These are phyloP conservation scores for Hirundo rustica DNA, from an alignment of 2,797 vertebrate genomes.

Conservation along the genomic window DNA sequence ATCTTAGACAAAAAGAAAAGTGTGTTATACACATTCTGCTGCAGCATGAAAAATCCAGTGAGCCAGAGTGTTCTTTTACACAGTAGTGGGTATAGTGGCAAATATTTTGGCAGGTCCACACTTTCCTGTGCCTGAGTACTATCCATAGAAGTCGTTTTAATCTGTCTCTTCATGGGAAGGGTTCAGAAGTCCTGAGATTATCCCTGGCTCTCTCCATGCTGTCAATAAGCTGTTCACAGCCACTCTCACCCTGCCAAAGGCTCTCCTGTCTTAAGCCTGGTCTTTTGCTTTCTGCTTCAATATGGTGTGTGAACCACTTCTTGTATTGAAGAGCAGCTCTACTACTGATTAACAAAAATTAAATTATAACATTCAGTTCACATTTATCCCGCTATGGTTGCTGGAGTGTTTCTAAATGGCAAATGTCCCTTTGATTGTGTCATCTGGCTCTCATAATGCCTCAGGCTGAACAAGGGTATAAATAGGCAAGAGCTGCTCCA, in stretches of 20 bases:
- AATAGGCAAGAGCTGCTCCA: conserved; percentile 69
- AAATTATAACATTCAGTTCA: background rate
- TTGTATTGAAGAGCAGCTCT: background rate
- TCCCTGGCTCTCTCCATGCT: background rate
- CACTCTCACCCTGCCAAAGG: background rate
- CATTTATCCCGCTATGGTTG: conserved; percentile 29
- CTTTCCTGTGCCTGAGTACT: background rate
- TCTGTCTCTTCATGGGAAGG: background rate
- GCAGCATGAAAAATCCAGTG: background rate
- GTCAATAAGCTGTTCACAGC: background rate
- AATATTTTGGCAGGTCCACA: background rate
- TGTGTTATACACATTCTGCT: background rate
- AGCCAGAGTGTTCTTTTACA: background rate
- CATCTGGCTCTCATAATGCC: conserved; percentile 42
- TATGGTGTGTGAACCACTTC: background rate
- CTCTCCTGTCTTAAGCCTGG: background rate
- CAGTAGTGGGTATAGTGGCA: background rate
- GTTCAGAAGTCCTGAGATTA: background rate
- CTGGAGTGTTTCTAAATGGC: conserved; percentile 53
- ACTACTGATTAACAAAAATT: conserved; percentile 19
- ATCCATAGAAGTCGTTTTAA: background rate
- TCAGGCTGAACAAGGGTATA: conserved; percentile 56
- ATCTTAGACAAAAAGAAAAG: background rate
- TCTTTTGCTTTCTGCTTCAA: background rate
- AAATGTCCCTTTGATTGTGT: conserved; percentile 54